A percentile compares a stretch with the other conserved stretches of the same genome.
Conservation (phyloP, 2,888 invertebrate genomes). For the Lamellibrachia satsuma region DNA sequence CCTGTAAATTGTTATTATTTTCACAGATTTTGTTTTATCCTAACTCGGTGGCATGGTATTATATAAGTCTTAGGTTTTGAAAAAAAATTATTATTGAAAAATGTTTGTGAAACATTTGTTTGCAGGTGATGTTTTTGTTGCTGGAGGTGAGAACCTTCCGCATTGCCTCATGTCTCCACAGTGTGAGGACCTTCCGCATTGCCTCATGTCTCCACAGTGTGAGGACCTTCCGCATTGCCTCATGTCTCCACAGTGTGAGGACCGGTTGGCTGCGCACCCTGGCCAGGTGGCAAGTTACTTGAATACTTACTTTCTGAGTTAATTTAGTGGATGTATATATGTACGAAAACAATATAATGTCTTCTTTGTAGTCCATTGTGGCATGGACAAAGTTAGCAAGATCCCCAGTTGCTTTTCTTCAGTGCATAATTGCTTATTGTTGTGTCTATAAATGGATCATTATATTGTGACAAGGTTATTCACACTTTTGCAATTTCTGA, state of each 20-base stretch:
- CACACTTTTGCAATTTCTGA: neutral
- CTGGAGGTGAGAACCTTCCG: neutral
- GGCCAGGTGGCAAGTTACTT: neutral
- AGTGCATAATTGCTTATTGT: neutral
- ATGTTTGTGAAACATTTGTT: neutral
- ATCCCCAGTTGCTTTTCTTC: neutral
- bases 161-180: neutral
- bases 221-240: too few relatives aligned
- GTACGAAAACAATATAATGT: neutral
- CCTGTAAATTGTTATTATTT: too few relatives aligned
- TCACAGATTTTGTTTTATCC: too few relatives aligned
- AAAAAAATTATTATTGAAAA: neutral
- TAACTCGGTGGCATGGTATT: neutral
- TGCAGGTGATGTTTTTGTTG: constrained; percentile 3
- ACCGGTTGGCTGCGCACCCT: neutral
- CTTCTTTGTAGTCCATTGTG: neutral
- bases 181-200: neutral
- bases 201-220: too few relatives aligned
- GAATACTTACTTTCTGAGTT: neutral
- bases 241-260: neutral
- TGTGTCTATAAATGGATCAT: neutral
- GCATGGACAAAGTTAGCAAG: neutral
- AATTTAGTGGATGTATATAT: too few relatives aligned
- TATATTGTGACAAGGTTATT: neutral
- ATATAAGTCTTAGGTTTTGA: neutral